Base-by-base conservation (phyloP, 1,140 invertebrate genomes). In the Littorina saxatilis region DNA sequence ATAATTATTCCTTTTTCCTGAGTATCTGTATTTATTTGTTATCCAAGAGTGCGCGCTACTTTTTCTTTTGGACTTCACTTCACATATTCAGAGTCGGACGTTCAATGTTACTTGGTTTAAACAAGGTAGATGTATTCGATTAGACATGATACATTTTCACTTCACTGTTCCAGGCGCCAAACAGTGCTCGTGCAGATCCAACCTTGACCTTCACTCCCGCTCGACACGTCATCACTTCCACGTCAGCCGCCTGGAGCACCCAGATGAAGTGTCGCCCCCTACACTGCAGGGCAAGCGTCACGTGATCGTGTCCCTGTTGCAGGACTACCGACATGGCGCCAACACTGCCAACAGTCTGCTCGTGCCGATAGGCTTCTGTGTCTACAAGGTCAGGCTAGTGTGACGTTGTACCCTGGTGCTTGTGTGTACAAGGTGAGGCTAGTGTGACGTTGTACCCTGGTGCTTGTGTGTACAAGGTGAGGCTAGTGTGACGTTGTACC, bases 241-340 rank as follows among this genome's bases (percentile, higher is more conserved):
- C 47, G 82, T 91, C 3, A 76, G 79, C 3, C 80, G 85, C n/a
- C 74, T 85, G 11, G 87, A 88, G 29, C 80, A 82, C 0, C 73
- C 82, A 13, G 87, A 89, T 70, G 73, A 80, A 17, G 79, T 88
- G 47, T 74, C 87, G 72, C 82, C 85, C 7, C 85, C 84, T 23
- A 83, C 82, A 11, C 84, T 85, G 70, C 85, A 85, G 11, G 87
- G 87, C 4, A 89, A 88, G 75, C 86, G 87, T 63, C 90, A 90
- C 82, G 84, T 91, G 72, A 79, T 91, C 1, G 83, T 90, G 23
- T 90, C 90, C 7, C 79, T 91, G 13, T 20, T 90, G 40, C 90
- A 91, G 75, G 90, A 91, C 79, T 91, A 90, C 78, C 83, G 90
- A 23, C 86, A 89, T 40, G 89, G 90, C 9, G 79, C 87, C 11